Conservation (phyloP, 2,113 vertebrate species). For the Lepus americanus region DNA sequence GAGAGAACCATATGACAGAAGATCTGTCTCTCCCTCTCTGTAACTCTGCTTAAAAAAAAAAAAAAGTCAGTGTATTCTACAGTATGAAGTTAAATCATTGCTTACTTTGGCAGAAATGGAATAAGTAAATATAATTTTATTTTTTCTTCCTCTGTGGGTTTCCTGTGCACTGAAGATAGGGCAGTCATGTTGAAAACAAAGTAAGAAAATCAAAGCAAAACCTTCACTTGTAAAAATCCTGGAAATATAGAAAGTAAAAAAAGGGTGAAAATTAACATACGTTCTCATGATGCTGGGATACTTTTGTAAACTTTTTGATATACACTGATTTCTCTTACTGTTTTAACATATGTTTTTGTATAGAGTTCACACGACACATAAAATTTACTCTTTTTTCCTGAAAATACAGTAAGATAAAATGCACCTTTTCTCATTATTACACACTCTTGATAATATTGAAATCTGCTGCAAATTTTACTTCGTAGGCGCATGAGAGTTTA, state of each 20-base stretch:
- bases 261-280: neutral
- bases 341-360: slow-evolving; percentile 11
- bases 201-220: neutral
- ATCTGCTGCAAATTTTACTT: neutral
- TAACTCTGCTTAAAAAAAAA: no score
- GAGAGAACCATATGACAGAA: no score
- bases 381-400: neutral
- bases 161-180: neutral
- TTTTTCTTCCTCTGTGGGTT: neutral
- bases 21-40: no score
- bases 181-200: neutral
- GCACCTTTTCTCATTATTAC: neutral
- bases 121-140: neutral
- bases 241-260: neutral
- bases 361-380: neutral
- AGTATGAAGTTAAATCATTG: neutral
- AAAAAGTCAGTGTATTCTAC: no score
- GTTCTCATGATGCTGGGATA: neutral
- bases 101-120: neutral
- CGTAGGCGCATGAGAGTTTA: neutral
- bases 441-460: neutral
- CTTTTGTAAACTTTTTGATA: neutral
- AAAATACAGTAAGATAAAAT: neutral
- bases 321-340: neutral
- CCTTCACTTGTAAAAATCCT: neutral